phyloP scores from a whole-genome alignment of 2,797 vertebrate genomes.

The Caiman crocodilus region DNA sequence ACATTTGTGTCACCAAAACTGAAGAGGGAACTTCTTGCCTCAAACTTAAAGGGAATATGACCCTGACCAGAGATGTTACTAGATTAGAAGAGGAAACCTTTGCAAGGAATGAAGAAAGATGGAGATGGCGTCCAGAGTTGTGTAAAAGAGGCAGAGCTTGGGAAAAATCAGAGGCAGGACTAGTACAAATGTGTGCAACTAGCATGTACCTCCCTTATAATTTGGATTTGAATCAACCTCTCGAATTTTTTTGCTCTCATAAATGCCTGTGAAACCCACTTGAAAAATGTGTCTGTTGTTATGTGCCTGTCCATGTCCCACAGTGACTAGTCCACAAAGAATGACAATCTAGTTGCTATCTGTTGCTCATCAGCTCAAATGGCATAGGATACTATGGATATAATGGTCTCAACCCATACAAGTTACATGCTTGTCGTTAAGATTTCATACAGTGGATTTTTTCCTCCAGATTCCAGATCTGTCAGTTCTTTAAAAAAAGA shows the following conservation, averaged over 20 bases:
- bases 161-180: background rate
- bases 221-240: background rate
- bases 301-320: background rate
- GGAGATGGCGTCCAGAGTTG: background rate
- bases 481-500: background rate
- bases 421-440: background rate
- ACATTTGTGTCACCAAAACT: too few species aligned
- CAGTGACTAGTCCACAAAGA: background rate
- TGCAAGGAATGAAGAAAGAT: background rate
- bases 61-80: background rate
- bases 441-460: background rate
- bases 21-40: background rate
- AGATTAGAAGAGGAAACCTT: background rate
- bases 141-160: background rate
- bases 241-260: background rate
- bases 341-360: background rate
- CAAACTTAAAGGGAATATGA: background rate
- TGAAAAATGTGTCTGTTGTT: background rate
- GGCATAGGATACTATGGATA: background rate
- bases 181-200: background rate
- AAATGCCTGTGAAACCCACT: background rate
- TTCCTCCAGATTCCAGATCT: background rate
- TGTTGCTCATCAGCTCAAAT: slow-evolving; percentile 3
- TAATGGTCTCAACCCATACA: background rate
- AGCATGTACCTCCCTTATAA: background rate